A percentile compares a stretch with the other conserved stretches of the same genome.
Evolutionary conservation across 2,888 invertebrate genomes (phyloP).

Genomic region (Ctena decussata): DNA sequence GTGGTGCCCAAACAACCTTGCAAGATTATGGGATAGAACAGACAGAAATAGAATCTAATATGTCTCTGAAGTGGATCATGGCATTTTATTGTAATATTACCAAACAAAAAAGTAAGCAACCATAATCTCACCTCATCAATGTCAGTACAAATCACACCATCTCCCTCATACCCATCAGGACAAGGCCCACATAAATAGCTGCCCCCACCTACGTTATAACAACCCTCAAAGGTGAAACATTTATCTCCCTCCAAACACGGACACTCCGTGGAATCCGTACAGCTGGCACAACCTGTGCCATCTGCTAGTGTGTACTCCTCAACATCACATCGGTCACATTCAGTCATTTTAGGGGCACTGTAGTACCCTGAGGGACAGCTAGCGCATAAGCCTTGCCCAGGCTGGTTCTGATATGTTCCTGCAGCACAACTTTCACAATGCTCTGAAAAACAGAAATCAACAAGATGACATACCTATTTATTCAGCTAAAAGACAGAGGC

Average conservation of each 20-base stretch:
- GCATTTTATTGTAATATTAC: no score
- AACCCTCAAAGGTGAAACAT: constrained; percentile 60
- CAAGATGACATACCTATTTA: neutral
- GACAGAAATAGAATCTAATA: no score
- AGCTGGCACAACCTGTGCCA: constrained; percentile 62
- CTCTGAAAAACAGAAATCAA: constrained; percentile 50
- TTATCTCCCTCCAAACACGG: constrained; percentile 62
- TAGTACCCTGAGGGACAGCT: constrained; percentile 70
- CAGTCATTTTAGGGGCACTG: constrained; percentile 69
- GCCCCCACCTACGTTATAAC: constrained; percentile 62
- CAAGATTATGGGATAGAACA: no score
- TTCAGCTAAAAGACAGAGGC: no score
- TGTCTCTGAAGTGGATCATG: no score
- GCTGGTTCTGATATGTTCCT: constrained; percentile 72
- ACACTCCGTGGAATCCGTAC: constrained; percentile 61
- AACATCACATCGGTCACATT: constrained; percentile 67
- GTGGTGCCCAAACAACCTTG: no score
- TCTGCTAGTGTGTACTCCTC: constrained; percentile 65
- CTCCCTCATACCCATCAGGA: constrained; percentile 71
- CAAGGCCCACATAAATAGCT: constrained; percentile 67
- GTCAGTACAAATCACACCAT: constrained; percentile 76
- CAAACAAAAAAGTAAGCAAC: no score
- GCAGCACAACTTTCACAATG: constrained; percentile 72
- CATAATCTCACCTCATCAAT: constrained; percentile 80
- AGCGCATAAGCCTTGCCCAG: constrained; percentile 63